Conservation (phyloP, 2,113 vertebrate species). For the Pavo muticus region DNA sequence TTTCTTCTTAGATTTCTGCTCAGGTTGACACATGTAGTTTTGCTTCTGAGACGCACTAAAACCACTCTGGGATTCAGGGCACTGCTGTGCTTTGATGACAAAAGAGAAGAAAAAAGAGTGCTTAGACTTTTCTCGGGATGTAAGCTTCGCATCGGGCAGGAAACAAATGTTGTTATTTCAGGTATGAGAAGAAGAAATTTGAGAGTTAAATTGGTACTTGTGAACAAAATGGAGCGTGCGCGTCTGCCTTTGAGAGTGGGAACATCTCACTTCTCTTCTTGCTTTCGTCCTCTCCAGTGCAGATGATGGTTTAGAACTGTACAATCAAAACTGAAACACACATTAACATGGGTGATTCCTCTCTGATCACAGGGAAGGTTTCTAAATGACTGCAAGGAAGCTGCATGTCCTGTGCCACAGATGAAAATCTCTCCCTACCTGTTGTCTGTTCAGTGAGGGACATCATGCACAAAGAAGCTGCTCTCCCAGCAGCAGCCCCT, state of each 20-base stretch:
- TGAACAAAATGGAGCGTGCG: not conserved
- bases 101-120: not conserved
- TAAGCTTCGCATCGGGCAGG: not conserved
- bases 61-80: not conserved
- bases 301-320: not conserved
- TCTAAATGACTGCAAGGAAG: not conserved
- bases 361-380: not conserved
- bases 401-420: not conserved
- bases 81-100: not conserved
- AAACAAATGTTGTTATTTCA: not conserved
- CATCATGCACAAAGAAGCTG: not conserved
- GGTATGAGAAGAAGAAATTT: not conserved
- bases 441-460: not conserved
- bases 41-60: constrained; percentile 1
- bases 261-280: not conserved
- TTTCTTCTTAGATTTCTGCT: constrained; percentile 19
- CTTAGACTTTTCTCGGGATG: not conserved
- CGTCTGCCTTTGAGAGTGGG: not conserved
- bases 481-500: not conserved
- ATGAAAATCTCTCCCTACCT: not conserved
- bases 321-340: not conserved
- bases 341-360: not conserved
- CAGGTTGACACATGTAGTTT: not conserved
- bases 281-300: not conserved
- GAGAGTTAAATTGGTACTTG: not conserved